Percentiles rank a stretch among this genome's conserved stretches.
Conservation (phyloP, 2,113 vertebrate species). For the Urocolius indicus region DNA sequence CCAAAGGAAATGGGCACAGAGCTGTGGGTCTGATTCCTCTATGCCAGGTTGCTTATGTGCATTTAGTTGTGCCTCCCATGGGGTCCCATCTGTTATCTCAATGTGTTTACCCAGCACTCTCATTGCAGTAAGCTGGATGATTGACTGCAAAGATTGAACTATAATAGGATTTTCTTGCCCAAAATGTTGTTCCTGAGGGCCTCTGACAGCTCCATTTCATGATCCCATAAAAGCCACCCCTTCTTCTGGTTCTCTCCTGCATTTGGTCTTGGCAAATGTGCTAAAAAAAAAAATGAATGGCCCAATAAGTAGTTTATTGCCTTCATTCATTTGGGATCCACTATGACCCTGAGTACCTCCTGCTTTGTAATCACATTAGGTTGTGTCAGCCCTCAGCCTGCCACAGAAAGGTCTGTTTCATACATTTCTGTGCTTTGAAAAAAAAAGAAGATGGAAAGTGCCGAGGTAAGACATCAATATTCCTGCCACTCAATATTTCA, state of each 20-base stretch:
- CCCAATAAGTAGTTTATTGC: not conserved
- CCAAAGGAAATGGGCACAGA: not conserved
- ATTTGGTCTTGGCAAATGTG: slow-evolving; percentile 11
- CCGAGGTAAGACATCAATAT: not conserved
- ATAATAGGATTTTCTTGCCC: not conserved
- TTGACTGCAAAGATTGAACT: not conserved
- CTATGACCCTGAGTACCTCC: not conserved
- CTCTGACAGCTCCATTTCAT: not conserved
- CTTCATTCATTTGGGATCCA: not conserved
- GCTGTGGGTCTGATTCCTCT: not conserved
- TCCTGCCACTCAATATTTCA: slow-evolving; percentile 42
- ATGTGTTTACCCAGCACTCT: not conserved
- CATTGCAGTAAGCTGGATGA: not conserved
- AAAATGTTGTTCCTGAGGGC: not conserved
- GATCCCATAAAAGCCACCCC: not conserved
- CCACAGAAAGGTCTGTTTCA: not conserved
- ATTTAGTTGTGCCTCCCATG: not conserved
- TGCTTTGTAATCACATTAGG: not conserved
- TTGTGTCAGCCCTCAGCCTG: not conserved
- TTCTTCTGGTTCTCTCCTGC: not conserved
- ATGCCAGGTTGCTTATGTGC: not conserved
- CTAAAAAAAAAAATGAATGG: not conserved
- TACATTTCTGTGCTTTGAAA: not conserved
- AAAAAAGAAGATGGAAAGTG: not conserved
- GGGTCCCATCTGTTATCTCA: not conserved